These are phyloP conservation scores for Drosophila neonasuta DNA, from an alignment of 2,888 invertebrate species.

Conservation along the genomic window DNA sequence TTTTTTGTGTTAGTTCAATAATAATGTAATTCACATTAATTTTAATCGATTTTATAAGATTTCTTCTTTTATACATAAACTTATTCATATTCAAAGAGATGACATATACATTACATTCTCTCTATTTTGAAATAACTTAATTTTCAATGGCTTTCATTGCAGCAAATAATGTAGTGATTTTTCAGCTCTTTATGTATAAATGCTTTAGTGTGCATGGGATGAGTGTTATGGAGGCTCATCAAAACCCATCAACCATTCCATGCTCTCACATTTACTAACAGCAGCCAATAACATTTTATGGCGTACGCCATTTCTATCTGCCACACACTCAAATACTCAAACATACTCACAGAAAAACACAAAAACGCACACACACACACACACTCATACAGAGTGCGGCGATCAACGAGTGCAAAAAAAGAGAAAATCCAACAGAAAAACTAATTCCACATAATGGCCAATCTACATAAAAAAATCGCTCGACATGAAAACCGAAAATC, in stretches of 20 bases:
- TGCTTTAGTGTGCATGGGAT: constrained; percentile 4
- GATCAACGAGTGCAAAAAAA: constrained; percentile 59
- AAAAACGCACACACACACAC: constrained; percentile 3
- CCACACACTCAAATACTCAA: constrained; percentile 23
- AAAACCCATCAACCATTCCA: constrained; percentile 43
- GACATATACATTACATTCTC: too few species aligned
- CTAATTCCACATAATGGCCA: constrained; percentile 77
- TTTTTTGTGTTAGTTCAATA: too few species aligned
- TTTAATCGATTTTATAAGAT: too few species aligned
- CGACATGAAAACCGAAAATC: constrained; percentile 68
- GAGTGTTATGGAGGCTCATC: constrained; percentile 30
- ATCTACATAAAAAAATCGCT: constrained; percentile 75
- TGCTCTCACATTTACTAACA: constrained; percentile 45
- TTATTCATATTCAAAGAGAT: too few species aligned
- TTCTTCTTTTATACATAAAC: too few species aligned
- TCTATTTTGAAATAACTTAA: neutral
- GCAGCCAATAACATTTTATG: constrained; percentile 70
- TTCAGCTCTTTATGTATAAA: neutral
- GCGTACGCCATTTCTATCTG: constrained; percentile 68
- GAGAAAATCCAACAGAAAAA: constrained; percentile 59
- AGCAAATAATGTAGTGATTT: neutral
- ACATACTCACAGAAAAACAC: neutral
- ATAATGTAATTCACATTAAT: too few species aligned
- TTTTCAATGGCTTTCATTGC: neutral
- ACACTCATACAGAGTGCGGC: constrained; percentile 12